Evolutionary conservation across 1,140 invertebrate genomes (phyloP), one percentile per base, ranked within the genome.

Genomic region (Drosophila santomea): DNA sequence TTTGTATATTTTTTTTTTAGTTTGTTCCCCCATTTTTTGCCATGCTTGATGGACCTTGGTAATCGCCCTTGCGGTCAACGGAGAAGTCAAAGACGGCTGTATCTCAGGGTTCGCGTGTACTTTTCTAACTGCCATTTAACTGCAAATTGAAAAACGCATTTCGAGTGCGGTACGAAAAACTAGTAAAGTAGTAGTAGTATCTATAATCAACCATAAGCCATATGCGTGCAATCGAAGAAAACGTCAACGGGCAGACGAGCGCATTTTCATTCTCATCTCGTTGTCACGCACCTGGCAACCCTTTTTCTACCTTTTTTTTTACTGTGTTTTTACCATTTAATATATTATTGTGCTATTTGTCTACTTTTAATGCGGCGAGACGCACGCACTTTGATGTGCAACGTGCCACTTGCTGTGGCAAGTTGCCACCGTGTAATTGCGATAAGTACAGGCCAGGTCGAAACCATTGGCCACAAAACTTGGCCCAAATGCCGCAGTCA

Each of bases 141-240:
- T 75, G 83, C 48, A 75, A 86, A 86, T 86, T 79, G 82, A 77
- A 76, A 68, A 73, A 52, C 60, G 51, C 63, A 73, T 55, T 32
- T 32, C 2, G 2, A 32, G 32, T 32, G 7, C 7, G 7, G 32
- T 32, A 32, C 28, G 28, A 32, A 32, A 32, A 55, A 43, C 17
- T 17, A 17, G 17, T 17, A 44, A 43, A 41, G 41, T 39, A 14
- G 38, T 39, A 59, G 41, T 32, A 25, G n/a, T n/a, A 35, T 11
- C 51, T 14, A 44, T 15, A 60, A 56, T 36, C 23, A 28, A 32
- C 58, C 20, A 20, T 20, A 20, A 20, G 12, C 6, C 32, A 61
- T 39, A 41, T 57, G 64, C 64, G 64, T 66, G 66, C 35, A 11
- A 14, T 17, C 36, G 59, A 15, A 39, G 2, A 20, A 66, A 66